Percentiles rank a stretch among this genome's conserved stretches.
These are phyloP conservation scores for Novumbra hubbsi DNA, from an alignment of 2,797 vertebrate genomes.

Conservation along the genomic window DNA sequence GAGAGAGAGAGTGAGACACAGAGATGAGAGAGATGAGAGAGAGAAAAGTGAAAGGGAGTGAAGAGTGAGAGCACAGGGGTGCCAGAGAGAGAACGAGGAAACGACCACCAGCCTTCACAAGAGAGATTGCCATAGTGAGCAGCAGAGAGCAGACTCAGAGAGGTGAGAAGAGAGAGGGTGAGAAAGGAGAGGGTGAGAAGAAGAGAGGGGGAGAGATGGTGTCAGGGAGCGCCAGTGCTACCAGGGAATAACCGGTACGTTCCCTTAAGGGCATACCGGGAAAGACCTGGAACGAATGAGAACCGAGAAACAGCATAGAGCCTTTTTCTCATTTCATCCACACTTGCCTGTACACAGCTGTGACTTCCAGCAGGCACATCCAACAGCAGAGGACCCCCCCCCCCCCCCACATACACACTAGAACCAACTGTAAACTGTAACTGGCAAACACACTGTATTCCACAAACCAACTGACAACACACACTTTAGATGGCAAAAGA, in stretches of 20 bases:
- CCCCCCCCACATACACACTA: too few relatives aligned
- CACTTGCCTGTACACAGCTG: neutral
- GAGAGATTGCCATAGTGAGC: neutral
- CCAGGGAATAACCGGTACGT: neutral
- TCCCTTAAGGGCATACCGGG: neutral
- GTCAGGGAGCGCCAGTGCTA: neutral
- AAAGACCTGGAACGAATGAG: neutral
- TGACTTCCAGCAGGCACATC: neutral
- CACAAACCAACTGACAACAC: too few relatives aligned
- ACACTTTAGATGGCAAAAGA: too few relatives aligned
- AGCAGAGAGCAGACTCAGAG: neutral
- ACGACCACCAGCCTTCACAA: neutral
- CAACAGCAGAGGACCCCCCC: too few relatives aligned
- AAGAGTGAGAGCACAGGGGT: slow-evolving; percentile 16
- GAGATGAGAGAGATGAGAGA: too few relatives aligned
- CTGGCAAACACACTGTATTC: too few relatives aligned
- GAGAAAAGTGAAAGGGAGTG: neutral
- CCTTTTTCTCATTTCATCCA: neutral
- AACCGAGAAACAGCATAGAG: neutral
- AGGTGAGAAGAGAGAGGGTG: neutral
- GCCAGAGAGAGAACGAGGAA: slow-evolving; percentile 10
- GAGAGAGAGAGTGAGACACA: neutral
- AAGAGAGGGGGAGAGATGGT: neutral
- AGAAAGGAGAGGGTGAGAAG: neutral
- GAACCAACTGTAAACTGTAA: too few relatives aligned